Percentiles rank a stretch among this genome's conserved stretches.
phyloP scores from a whole-genome alignment of 2,797 vertebrate species.

The Mico argentatus region DNA sequence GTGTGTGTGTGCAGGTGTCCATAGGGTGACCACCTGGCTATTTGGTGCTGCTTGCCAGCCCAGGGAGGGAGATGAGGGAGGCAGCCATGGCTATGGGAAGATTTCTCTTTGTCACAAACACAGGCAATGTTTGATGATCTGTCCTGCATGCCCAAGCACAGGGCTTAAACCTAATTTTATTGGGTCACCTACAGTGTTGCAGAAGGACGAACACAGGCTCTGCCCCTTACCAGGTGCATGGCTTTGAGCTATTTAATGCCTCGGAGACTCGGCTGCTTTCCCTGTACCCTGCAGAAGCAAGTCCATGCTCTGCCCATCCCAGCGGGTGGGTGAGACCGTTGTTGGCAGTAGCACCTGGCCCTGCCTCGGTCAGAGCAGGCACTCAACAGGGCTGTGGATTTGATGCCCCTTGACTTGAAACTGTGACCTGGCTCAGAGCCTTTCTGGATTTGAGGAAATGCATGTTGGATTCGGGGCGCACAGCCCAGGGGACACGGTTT shows the following conservation, averaged over 20 bases:
- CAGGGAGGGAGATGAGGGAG: background rate
- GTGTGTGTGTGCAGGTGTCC: background rate
- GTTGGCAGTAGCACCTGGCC: background rate
- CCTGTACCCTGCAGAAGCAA: rapidly evolving
- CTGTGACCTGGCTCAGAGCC: background rate
- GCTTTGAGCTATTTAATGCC: background rate
- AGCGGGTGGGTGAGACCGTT: background rate
- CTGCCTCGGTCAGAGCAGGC: background rate
- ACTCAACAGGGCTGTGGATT: background rate
- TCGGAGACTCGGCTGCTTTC: background rate
- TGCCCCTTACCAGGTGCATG: background rate
- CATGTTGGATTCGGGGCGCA: background rate
- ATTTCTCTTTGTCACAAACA: background rate
- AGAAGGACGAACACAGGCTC: background rate
- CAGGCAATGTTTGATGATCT: background rate
- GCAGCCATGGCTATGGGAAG: no score
- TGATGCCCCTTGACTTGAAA: background rate
- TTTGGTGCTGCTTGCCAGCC: background rate
- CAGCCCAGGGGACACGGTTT: background rate
- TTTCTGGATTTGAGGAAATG: background rate
- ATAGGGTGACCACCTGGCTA: background rate
- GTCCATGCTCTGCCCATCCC: background rate
- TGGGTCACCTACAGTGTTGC: background rate
- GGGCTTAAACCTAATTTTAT: background rate
- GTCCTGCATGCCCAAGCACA: background rate